phyloP scores from a whole-genome alignment of 2,888 invertebrate species.

The Parapristionchus giblindavisi region DNA sequence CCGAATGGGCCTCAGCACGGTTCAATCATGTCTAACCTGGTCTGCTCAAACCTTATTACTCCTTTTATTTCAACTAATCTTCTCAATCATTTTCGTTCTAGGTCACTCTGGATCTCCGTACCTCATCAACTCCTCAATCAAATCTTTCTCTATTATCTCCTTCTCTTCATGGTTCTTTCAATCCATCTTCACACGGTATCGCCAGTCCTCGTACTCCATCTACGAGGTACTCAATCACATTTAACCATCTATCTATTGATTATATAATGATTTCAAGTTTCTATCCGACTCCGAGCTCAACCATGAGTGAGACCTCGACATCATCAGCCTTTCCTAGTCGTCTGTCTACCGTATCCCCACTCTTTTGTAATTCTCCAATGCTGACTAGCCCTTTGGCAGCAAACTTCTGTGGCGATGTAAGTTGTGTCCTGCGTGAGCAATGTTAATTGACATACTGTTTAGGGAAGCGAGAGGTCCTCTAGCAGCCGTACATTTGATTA shows the following conservation, averaged over 20 bases:
- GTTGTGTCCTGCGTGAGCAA: too few species aligned
- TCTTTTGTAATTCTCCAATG: conserved; percentile 17
- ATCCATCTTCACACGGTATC: background rate
- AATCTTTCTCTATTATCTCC: conserved; percentile 16
- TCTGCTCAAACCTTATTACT: conserved; percentile 1
- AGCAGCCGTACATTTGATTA: too few species aligned
- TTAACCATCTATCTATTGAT: background rate
- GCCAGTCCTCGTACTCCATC: conserved; percentile 29
- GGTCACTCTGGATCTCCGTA: conserved; percentile 9
- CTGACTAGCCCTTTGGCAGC: background rate
- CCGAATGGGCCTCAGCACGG: conserved; percentile 32
- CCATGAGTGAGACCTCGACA: conserved; percentile 9
- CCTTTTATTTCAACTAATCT: background rate
- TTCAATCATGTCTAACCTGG: conserved; percentile 18
- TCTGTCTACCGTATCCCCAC: background rate
- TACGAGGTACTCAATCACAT: background rate
- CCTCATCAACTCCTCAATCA: conserved; percentile 29
- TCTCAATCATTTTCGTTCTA: background rate
- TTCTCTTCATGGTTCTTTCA: conserved; percentile 1
- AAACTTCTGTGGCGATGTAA: too few species aligned
- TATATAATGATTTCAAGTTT: conserved; percentile 18
- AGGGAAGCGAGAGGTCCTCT: too few species aligned
- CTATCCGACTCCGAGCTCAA: conserved; percentile 36
- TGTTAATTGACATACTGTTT: too few species aligned
- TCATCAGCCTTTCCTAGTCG: background rate